These are phyloP conservation scores for Hydraecia micacea DNA, from an alignment of 2,888 invertebrate species.

Conservation along the genomic window DNA sequence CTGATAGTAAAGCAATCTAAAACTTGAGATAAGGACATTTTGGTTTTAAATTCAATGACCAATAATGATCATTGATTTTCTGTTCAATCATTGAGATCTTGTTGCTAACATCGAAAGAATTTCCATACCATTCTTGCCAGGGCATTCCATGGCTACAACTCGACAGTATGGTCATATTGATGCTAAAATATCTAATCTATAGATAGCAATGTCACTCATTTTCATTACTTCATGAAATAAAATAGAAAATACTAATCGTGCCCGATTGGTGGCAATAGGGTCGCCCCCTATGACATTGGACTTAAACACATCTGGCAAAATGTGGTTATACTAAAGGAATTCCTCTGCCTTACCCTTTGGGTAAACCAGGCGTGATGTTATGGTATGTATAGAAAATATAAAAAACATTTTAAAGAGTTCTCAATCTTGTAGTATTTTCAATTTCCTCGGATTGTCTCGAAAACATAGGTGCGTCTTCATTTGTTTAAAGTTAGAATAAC, in stretches of 20 bases:
- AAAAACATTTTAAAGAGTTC: neutral
- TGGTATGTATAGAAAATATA: neutral
- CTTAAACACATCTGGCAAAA: neutral
- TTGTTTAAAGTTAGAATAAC: neutral
- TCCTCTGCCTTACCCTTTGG: neutral
- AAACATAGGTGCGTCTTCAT: neutral
- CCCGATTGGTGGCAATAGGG: neutral
- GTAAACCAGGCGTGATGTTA: neutral
- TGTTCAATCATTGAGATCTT: neutral
- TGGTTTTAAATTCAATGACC: neutral
- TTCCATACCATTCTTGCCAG: neutral
- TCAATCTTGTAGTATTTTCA: neutral
- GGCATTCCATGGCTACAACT: neutral
- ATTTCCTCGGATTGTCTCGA: neutral
- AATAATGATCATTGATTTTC: neutral
- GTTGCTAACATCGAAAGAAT: neutral
- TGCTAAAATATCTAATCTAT: neutral
- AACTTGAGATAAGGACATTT: neutral
- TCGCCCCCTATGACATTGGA: neutral
- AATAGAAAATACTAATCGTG: neutral
- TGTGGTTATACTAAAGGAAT: neutral
- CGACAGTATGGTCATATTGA: neutral
- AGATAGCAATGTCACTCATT: neutral
- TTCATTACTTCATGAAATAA: neutral
- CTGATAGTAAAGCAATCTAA: neutral